A percentile compares a stretch with the other conserved stretches of the same genome.
Conservation (phyloP, 2,113 vertebrate species). For the Scophthalmus maximus region DNA sequence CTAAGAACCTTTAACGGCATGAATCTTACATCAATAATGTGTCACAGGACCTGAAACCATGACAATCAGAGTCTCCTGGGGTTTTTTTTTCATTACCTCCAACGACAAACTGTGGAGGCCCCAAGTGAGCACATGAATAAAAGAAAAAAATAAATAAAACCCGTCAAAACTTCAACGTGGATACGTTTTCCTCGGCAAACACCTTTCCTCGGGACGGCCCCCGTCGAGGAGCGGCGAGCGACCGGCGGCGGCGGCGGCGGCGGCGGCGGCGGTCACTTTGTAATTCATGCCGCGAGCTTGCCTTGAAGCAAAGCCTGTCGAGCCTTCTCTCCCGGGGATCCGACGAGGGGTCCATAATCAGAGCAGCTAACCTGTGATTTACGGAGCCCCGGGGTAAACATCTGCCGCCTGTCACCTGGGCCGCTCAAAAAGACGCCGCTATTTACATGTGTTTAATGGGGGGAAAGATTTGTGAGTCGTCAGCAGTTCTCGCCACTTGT, state of each 20-base stretch:
- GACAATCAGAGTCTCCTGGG: not conserved
- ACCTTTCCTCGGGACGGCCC: not conserved
- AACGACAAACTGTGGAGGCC: too few relatives aligned
- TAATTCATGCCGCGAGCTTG: slow-evolving; percentile 50
- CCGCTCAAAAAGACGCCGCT: slow-evolving; percentile 54
- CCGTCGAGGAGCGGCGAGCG: slow-evolving; percentile 21
- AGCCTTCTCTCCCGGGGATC: slow-evolving; percentile 36
- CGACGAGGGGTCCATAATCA: slow-evolving; percentile 58
- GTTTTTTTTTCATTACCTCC: not conserved
- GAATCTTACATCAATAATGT: too few relatives aligned
- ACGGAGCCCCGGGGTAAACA: slow-evolving; percentile 68
- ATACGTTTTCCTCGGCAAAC: not conserved
- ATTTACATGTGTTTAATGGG: slow-evolving; percentile 62
- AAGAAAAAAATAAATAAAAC: slow-evolving; percentile 1
- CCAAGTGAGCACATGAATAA: not conserved
- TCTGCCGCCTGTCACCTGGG: slow-evolving; percentile 67
- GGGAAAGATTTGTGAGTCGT: slow-evolving; percentile 48
- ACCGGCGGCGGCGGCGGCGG: slow-evolving; percentile 27
- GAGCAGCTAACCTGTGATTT: slow-evolving; percentile 72
- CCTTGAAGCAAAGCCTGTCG: slow-evolving; percentile 49
- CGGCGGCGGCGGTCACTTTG: too few relatives aligned
- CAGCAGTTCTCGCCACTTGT: slow-evolving; percentile 54
- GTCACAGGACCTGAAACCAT: not conserved
- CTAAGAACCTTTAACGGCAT: too few relatives aligned
- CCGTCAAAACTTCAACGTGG: not conserved